Base-by-base conservation (phyloP, 2,888 invertebrate genomes). In the Diploptera punctata region DNA sequence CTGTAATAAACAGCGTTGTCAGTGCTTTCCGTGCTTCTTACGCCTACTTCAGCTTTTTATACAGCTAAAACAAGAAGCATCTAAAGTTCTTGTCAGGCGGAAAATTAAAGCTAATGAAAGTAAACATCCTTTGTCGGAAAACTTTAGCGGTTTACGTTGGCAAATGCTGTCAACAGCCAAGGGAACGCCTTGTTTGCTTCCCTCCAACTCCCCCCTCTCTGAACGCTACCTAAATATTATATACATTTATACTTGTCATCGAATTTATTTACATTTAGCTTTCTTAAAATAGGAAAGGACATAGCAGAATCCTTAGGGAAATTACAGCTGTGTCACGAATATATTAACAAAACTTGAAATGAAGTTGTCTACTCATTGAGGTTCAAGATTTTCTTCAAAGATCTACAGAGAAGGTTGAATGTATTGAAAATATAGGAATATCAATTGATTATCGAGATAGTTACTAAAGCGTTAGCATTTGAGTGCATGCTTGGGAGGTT, bases 51-150 rank as follows among this genome's bases (percentile, higher is more conserved):
- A n/a, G 44, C 21, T 65, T 65, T 24, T 44, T 65, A 9, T 44
- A 13, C 13, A 16, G 47, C 18, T 10, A 62, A 62, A 62, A 62
- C 43, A 62, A 62, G 43, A 62, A 24, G 62, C 61, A 9, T 9
- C 44, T 70, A 72, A 68, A 69, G 49, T 62, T 44, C 70, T 47
- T 70, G 67, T 73, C 73, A 73, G 71, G 73, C 70, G 68, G 73
- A 73, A 73, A 73, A 73, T 73, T 73, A 73, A 73, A 71, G 70
- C 67, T 73, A 73, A 73, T 70, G 73, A 70, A 73, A 73, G 67
- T 73, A 73, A 73, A 70, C 70, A 70, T 47, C 65, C 70, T 57
- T 73, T 73, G 69, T 70, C 52, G 67, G 67, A 29, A 49, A 61
- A 62, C 33, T 61, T 49, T 57, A 24, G 65, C 65, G 65, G 65